Percentiles rank a stretch among this genome's conserved stretches.
phyloP scores from a whole-genome alignment of 2,113 vertebrate species.

The Rhinoptilus africanus region DNA sequence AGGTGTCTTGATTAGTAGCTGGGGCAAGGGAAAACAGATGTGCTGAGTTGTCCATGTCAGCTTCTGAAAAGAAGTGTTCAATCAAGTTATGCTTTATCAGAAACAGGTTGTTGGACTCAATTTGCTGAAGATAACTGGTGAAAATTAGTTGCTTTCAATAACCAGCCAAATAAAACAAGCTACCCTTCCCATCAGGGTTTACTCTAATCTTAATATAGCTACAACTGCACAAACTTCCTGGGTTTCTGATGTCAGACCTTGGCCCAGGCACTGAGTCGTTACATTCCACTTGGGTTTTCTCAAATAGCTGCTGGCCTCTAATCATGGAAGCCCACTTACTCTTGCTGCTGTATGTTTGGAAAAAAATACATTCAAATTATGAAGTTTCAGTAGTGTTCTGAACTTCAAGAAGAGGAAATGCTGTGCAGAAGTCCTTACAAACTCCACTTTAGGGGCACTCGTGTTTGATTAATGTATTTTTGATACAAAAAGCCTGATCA shows the following conservation, averaged over 20 bases:
- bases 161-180: slow-evolving; percentile 19
- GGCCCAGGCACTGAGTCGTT: neutral
- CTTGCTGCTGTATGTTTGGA: neutral
- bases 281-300: neutral
- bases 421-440: neutral
- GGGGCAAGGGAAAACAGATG: neutral
- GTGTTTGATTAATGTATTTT: neutral
- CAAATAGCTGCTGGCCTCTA: neutral
- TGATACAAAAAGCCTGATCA: neutral
- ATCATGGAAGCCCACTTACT: neutral
- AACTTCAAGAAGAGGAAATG: neutral
- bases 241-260: neutral
- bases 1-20: neutral
- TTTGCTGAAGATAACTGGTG: neutral
- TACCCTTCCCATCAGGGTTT: neutral
- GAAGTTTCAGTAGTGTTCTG: neutral
- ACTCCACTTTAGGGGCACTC: neutral
- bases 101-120: neutral
- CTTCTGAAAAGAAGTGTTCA: neutral
- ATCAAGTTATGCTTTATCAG: neutral
- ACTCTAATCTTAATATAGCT: slow-evolving; percentile 19
- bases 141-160: neutral
- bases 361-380: neutral
- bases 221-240: neutral
- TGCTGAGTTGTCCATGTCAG: neutral